Evolutionary conservation across 2,888 invertebrate species (phyloP), one percentile per base, ranked within the genome.

Genomic region (Amblyjoppa fuscipennis): DNA sequence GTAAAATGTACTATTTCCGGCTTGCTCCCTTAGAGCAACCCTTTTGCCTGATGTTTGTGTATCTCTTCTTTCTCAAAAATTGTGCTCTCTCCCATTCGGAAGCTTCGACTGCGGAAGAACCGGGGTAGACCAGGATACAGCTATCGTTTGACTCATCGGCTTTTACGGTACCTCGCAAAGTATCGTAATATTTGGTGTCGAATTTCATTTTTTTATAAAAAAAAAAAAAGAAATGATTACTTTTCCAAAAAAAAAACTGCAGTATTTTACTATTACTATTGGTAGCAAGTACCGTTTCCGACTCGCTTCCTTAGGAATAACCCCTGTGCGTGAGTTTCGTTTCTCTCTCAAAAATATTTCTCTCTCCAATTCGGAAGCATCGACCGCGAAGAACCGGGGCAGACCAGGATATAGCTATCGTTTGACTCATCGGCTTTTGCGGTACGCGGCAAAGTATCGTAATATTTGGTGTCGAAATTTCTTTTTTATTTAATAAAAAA

Each of bases 81-180:
- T 0, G 20, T n/a, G 25, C 11, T 68, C 34, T 28, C 41, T 78
- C 34, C 56, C 45, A 56, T 34, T 70, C 70, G 78, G 75, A 78
- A 81, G 78, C 59, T 45, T 51, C 73, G 78, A 64, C 75, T 59
- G 80, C 79, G 80, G 76, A 83, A 76, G 76, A 80, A 71, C 76
- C 28, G 25, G 59, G 80, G 71, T 74, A 51, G 5, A 69, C 59
- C 73, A 49, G 53, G 59, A 28, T 53, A n/a, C 41, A 73, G 80
- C 85, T 83, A 83, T 80, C 83, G 83, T 83, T 85, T 83, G 83
- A 85, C 83, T 83, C 83, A 73, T 77, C 81, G 85, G 80, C 76
- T 82, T 76, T 53, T 83, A 83, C 80, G 83, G 83, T 80, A 20
- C 75, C 61, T 49, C 78, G 59, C 70, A 9, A 41, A 9, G 41